Base-by-base conservation (phyloP, 2,888 invertebrate species). In the Pterostichus madidus region DNA sequence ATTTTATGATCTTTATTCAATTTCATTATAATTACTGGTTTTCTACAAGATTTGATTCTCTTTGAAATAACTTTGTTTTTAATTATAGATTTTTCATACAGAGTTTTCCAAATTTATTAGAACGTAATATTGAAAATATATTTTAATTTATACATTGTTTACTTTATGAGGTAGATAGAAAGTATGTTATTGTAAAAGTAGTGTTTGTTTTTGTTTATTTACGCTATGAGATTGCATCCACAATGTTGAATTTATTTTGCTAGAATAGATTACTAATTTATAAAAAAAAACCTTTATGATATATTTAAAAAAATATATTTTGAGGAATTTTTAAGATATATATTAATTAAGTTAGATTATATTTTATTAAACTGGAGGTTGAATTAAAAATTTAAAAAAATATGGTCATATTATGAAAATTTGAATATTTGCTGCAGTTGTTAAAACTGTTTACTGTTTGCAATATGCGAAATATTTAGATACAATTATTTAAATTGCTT, bases 161-260 rank as follows among this genome's bases (percentile, higher is more conserved):
- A 4, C n/a, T 24, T 24, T 24, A 24, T 24, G 39, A 7, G 39
- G 5, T 39, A 52, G 31, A 5, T 52, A 52, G 75, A 75, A 75
- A 75, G 52, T 75, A 75, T 75, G 52, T 75, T 75, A 75, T 52
- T 75, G 75, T 75, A 32, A 75, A 35, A 52, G 44, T 35, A 52
- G 32, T 73, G n/a, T 73, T 24, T 73, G 73, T 75, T 32, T 52
- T 75, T 52, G 13, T 52, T 75, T 71, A 17, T 71, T 71, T 71
- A 71, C 44, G 44, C 13, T 71, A 71, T 71, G 44, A 44, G 39
- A 71, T 71, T 71, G 68, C 68, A 71, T 71, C 44, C 68, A 39
- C 10, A 32, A 64, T 35, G n/a, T 64, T 35, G 13, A 35, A 6
- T 64, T 64, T 6, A 35, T 64, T 24, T 59, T 59, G 59, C 31